These are phyloP conservation scores for Myodes glareolus DNA, from an alignment of 2,113 vertebrate species.

Conservation along the genomic window DNA sequence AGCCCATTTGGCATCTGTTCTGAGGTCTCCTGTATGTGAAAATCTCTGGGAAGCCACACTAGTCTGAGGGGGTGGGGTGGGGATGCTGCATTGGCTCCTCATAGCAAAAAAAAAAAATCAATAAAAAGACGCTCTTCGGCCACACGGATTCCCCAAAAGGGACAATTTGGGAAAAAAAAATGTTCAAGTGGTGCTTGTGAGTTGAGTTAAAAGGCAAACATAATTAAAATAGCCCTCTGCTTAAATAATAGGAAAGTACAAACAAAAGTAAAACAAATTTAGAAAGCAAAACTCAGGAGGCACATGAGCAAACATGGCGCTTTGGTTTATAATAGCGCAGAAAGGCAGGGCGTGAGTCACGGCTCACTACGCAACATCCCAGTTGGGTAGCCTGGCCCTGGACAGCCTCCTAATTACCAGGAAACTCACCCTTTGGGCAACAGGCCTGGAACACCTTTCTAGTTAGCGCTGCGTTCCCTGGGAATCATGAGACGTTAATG, in stretches of 20 bases:
- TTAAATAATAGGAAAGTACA: neutral
- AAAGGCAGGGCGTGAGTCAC: constrained; percentile 34
- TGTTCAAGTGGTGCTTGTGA: neutral
- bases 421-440: neutral
- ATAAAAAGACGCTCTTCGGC: no score
- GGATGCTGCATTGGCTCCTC: neutral
- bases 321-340: constrained; percentile 25
- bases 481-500: neutral
- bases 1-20: neutral
- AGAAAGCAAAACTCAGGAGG: neutral
- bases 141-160: neutral
- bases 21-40: neutral
- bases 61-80: no score
- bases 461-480: neutral
- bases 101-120: neutral
- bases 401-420: constrained; percentile 39
- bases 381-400: neutral
- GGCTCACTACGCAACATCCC: constrained; percentile 1
- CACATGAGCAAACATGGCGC: neutral
- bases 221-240: neutral
- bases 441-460: neutral
- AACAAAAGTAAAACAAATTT: constrained; percentile 28
- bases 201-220: neutral
- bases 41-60: neutral
- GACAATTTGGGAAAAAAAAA: neutral